Evolutionary conservation across 2,797 vertebrate genomes (phyloP), one percentile per base, ranked within the genome.

Genomic region (Acipenser ruthenus): DNA sequence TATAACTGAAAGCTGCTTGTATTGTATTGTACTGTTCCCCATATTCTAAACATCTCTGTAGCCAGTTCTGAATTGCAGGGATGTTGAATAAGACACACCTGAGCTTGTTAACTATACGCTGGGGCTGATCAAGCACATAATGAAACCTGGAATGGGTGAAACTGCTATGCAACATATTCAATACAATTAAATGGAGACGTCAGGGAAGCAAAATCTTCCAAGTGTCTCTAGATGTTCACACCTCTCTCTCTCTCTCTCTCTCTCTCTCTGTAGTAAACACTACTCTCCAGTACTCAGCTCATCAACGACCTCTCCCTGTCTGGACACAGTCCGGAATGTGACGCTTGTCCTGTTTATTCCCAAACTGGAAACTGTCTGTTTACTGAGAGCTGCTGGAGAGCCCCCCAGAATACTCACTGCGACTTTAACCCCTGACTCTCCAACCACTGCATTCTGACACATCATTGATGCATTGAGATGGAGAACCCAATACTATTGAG

Each of bases 301-400:
- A 13, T 1, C 13, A 6, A 8, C 0, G 6, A 5, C n/a, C 64
- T 10, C 11, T 10, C 11, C 47, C 18, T 9, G 10, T 47, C 7
- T 10, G 9, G 23, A 63, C 4, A 13, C 10, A 63, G 10, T 48
- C 0, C 48, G 12, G n/a, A 6, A 63, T 6, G 50, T 3, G 37
- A 9, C 8, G 11, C 13, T 3, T 47, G 9, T 10, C 9, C 6
- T 18, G 1, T 11, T 50, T 10, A 15, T 52, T 53, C 49, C 50
- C 59, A 52, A 69, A 11, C 62, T 37, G 23, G 23, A 60, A 50
- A 61, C 12, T 18, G 5, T 66, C 58, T 65, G 6, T 51, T 7
- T 11, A 67, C 10, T 52, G 15, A 53, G 6, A 66, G 51, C 8
- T 53, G 51, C 51, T 53, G 51, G 23, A 37, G 23, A 37, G 15